Conservation (phyloP, 2,888 invertebrate genomes). For the Drosophila fungiperda region DNA sequence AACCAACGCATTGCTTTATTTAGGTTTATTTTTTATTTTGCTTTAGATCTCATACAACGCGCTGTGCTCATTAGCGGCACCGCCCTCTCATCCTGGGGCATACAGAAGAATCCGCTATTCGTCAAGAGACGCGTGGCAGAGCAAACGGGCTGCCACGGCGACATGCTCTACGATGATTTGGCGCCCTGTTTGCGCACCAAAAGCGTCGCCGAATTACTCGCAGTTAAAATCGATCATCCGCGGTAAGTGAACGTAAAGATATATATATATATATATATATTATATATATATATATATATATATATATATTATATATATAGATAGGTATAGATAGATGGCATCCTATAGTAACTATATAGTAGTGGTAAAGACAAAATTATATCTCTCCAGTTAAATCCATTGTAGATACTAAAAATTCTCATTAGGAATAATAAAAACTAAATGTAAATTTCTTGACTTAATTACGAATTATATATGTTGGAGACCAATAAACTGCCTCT, state of each 20-base stretch:
- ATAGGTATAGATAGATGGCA: neutral
- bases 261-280: no score
- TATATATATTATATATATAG: no score
- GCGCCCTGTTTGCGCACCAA: constrained; percentile 93
- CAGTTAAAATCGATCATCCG: constrained; percentile 92
- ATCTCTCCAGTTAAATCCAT: neutral
- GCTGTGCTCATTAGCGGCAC: constrained; percentile 96
- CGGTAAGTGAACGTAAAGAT: constrained; percentile 82
- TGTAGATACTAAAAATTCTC: neutral
- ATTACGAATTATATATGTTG: neutral
- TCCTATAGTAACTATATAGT: neutral
- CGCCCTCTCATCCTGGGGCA: constrained; percentile 95
- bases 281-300: no score
- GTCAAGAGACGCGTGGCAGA: constrained; percentile 93
- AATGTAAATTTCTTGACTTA: neutral
- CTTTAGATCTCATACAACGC: constrained; percentile 92
- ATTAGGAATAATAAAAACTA: neutral
- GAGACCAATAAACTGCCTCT: neutral
- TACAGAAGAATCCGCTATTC: constrained; percentile 93
- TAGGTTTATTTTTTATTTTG: neutral
- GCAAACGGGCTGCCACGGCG: constrained; percentile 93
- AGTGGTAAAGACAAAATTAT: neutral
- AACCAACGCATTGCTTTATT: neutral
- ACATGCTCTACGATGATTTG: constrained; percentile 92
- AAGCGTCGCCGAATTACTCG: constrained; percentile 90